Base-by-base conservation (phyloP, 2,888 invertebrate genomes). In the Agrotis clavis region DNA sequence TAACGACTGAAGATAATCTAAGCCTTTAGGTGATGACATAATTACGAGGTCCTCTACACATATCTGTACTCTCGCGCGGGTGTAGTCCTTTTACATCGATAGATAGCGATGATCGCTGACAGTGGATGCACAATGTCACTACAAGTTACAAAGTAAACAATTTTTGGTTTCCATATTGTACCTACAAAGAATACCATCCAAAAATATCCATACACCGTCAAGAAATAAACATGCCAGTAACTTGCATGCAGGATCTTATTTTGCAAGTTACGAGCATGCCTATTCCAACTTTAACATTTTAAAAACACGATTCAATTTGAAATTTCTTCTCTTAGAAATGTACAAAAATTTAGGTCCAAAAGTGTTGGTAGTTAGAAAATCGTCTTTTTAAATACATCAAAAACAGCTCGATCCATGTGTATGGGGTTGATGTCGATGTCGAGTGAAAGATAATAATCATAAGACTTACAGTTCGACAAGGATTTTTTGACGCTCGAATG, bases 111-210 rank as follows among this genome's bases (percentile, higher is more conserved):
- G 41, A 30, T 59, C 41, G n/a, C 71, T 62, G 73, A 71, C 79
- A 75, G 65, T 71, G 84, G 71, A 74, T 78, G 74, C 77, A 72
- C 79, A 76, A 74, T 76, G 83, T 85, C 87, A 91, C 91, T 90
- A 91, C 90, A 92, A 79, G 90, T 90, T 90, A 91, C 85, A 90
- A 41, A 90, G 87, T 88, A 90, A 92, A 90, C 89, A 91, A 83
- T 94, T 93, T 95, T 95, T 95, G 94, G 95, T 94, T 94, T 92
- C 86, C 90, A 90, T 90, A 90, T 92, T 92, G 92, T 92, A 90
- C 87, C 87, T 90, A 94, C 90, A 92, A 92, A 92, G 87, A 92
- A 86, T 90, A 89, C 90, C 84, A 87, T 94, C 92, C 91, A 93
- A 94, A 93, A 94, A 94, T 92, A 93, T 83, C 79, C 77, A 82